Base-by-base conservation (phyloP, 2,797 vertebrate species). In the Basileuterus tristriatus region DNA sequence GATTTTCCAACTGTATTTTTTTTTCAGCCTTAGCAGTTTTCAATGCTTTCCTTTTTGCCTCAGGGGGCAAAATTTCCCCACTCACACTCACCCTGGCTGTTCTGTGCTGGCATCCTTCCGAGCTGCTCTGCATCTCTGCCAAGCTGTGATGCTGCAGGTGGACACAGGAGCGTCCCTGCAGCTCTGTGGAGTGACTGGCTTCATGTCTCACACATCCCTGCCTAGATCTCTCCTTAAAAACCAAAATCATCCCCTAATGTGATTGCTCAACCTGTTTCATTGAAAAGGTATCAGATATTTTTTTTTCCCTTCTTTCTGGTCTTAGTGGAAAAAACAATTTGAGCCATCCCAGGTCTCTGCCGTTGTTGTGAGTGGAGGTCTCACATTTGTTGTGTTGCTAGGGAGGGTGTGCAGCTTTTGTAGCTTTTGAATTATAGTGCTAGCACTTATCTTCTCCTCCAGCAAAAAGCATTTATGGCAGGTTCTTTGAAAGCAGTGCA, bases 401-500 rank as follows among this genome's bases (percentile, higher is more conserved):
- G 72, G 92, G 75, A 93, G 71, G 79, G 75, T 27, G 69, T 82
- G 75, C 70, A 70, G 90, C 71, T 83, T 95, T 93, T 93, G 76
- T 62, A 76, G 47, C 58, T 74, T 92, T 87, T 94, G 87, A 95
- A 90, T 95, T 94, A 89, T 68, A 63, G 78, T 92, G 65, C 87
- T 69, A 56, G 68, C 47, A 94, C 76, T 96, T 93, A 93, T 81
- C 93, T 94, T 87, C 78, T 85, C 74, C 87, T 89, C 78, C 85
- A 91, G 93, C 65, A 93, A 94, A 93, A 1, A 76, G 78, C 47
- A 21, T 96, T 96, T 94, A 69, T 56, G 65, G 89, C 81, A 63
- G 90, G 76, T 92, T 93, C 65, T 95, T 90, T 95, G 95, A 93
- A 94, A 93, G 83, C 65, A 86, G 37, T 44, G 44, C 46, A 77